Conservation (phyloP, 1,140 invertebrate genomes). For the Lasioglossum baleicum region DNA sequence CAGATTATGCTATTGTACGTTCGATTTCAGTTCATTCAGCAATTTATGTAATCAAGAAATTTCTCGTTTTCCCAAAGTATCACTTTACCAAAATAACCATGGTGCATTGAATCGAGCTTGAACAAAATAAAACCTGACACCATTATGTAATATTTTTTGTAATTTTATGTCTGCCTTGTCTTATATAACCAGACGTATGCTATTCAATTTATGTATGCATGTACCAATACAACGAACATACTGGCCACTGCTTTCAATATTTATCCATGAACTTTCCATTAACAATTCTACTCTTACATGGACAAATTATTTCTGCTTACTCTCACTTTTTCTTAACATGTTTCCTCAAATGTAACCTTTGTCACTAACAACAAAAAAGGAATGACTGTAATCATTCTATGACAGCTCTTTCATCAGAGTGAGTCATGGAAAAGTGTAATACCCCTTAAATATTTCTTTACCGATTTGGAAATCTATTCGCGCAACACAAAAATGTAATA, state of each 20-base stretch:
- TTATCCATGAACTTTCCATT: background rate
- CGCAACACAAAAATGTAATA: background rate
- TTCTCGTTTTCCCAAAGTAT: background rate
- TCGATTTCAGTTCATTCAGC: background rate
- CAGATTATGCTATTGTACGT: background rate
- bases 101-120: background rate
- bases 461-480: background rate
- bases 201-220: background rate
- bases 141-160: slow-evolving; percentile 10
- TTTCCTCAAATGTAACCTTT: background rate
- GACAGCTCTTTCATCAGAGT: background rate
- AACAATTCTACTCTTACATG: background rate
- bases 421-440: background rate
- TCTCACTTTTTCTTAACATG: background rate
- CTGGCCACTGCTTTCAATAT: background rate
- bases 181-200: slow-evolving; percentile 8
- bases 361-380: background rate
- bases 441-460: background rate
- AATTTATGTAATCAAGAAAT: no score
- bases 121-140: background rate
- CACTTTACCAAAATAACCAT: background rate
- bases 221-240: background rate
- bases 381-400: background rate
- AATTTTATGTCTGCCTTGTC: background rate
- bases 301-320: background rate